Evolutionary conservation across 2,797 vertebrate species (phyloP), one percentile per base, ranked within the genome.

Genomic region (Platyrinchus mystaceus): DNA sequence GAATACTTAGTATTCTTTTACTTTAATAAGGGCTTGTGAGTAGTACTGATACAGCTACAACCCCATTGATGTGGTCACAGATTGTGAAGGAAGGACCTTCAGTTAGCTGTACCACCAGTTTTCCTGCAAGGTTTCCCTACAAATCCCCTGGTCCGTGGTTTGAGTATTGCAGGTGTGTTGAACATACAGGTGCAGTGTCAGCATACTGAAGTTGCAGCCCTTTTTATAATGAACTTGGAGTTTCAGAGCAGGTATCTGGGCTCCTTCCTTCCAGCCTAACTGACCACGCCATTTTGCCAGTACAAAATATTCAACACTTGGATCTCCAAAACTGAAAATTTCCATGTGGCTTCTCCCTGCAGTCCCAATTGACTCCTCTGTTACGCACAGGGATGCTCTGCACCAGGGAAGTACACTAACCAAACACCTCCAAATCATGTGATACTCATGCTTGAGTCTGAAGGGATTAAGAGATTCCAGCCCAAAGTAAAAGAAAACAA

Each of bases 401-500:
- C 84, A 89, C 76, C 69, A 89, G 60, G 6, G 59, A 80, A 85
- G 84, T 53, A 87, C 71, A 23, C 86, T 92, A 69, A 97, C 67
- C 84, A 93, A 95, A 96, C 73, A 95, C 93, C 71, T 96, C 73
- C 77, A 79, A 95, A 95, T 74, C 94, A 97, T 85, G 93, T 87
- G 70, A 95, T 77, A 74, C 84, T 95, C 91, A 91, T 21, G 90
- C 92, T 75, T 85, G 93, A 95, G 92, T 91, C 69, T 82, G 52
- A 93, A 95, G 66, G 80, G 87, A 87, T 94, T 96, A 95, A 87
- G 68, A 93, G 94, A 97, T 95, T 95, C 77, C 91, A 96, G 86
- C 49, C 39, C 81, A 84, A 70, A 96, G 91, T 53, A 90, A 95
- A 96, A 95, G 93, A 84, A 96, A 96, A 96, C 92, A 95, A 94